phyloP scores from a whole-genome alignment of 2,888 invertebrate species.

The Mythimna lalbum region DNA sequence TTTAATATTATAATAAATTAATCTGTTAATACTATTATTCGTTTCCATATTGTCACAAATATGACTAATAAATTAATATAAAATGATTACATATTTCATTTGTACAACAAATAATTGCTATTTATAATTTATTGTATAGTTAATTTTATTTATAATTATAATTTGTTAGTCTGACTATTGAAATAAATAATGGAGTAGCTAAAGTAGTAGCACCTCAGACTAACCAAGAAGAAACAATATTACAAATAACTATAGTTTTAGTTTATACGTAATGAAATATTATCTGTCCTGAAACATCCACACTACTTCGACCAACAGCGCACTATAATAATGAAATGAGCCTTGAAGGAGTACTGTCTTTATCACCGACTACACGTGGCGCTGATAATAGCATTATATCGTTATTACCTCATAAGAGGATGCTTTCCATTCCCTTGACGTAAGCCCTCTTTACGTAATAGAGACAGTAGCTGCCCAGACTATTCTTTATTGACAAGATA shows the following conservation, averaged over 20 bases:
- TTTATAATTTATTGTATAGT: too few relatives aligned
- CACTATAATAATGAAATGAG: slow-evolving; percentile 8
- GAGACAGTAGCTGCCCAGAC: neutral
- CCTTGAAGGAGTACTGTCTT: slow-evolving; percentile 20
- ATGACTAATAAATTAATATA: too few relatives aligned
- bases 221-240: neutral
- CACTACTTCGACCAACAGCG: neutral
- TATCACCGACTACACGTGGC: slow-evolving; percentile 32
- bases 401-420: slow-evolving; percentile 30
- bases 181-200: too few relatives aligned
- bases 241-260: too few relatives aligned
- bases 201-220: neutral
- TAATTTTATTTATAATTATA: too few relatives aligned
- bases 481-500: neutral
- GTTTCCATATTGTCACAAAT: too few relatives aligned
- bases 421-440: neutral
- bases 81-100: too few relatives aligned
- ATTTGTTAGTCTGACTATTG: too few relatives aligned
- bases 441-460: slow-evolving; percentile 7
- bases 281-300: slow-evolving; percentile 5
- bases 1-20: too few relatives aligned
- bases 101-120: too few relatives aligned
- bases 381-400: slow-evolving; percentile 29
- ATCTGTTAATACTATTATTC: too few relatives aligned
- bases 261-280: neutral